Percentiles rank a stretch among this genome's conserved stretches.
Evolutionary conservation across 1,140 invertebrate species (phyloP).

Genomic region (Drosophila sproati): DNA sequence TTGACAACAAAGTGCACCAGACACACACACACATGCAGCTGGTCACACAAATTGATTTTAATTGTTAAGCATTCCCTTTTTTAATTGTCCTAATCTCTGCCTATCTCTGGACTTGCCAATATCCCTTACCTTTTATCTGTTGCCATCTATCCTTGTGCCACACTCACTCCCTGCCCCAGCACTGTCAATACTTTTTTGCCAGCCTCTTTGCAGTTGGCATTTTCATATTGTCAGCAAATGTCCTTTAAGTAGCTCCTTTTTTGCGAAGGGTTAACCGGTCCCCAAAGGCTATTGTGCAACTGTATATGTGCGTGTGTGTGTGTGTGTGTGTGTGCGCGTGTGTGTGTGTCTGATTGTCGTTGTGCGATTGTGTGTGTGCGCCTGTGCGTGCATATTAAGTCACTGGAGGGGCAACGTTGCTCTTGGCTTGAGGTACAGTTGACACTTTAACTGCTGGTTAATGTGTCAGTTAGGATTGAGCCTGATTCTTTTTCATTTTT

Average conservation of each 20-base stretch:
- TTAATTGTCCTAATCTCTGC: constrained; percentile 79
- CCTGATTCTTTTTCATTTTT: constrained; percentile 26
- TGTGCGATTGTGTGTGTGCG: no score
- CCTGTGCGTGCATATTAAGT: constrained; percentile 25
- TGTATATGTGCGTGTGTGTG: constrained; percentile 2
- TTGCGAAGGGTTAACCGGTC: constrained; percentile 76
- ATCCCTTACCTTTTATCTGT: constrained; percentile 60
- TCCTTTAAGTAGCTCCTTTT: constrained; percentile 75
- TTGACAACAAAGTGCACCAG: constrained; percentile 62
- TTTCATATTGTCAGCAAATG: constrained; percentile 78
- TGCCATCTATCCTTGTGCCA: constrained; percentile 11
- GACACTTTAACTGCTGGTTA: constrained; percentile 75
- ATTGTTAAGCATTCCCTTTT: constrained; percentile 81
- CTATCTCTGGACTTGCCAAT: constrained; percentile 66
- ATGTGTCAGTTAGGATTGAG: constrained; percentile 59
- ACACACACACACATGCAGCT: constrained; percentile 19
- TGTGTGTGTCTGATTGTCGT: constrained; percentile 1
- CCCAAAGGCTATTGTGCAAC: constrained; percentile 40
- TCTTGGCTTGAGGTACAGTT: constrained; percentile 65
- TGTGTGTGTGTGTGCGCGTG: constrained; percentile 4
- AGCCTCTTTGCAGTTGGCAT: constrained; percentile 56
- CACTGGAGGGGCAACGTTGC: constrained; percentile 3
- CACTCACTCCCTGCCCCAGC: neutral
- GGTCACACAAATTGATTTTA: constrained; percentile 78
- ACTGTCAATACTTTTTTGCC: constrained; percentile 2